These are phyloP conservation scores for Luperina testacea DNA, from an alignment of 2,888 invertebrate species.

Conservation along the genomic window DNA sequence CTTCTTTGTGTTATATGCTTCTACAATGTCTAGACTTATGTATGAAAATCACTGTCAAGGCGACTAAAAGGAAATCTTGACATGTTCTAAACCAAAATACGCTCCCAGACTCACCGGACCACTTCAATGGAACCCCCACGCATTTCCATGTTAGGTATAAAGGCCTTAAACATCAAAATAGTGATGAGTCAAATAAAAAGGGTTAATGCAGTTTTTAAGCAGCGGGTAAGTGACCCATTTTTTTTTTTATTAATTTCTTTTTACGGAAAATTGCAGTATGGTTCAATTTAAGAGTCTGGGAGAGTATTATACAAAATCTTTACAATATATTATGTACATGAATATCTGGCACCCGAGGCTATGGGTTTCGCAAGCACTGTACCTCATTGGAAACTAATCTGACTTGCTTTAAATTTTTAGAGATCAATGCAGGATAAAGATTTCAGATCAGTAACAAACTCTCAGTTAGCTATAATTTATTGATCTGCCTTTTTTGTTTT, in stretches of 20 bases:
- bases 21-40: slow-evolving; percentile 12
- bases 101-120: no score
- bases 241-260: no score
- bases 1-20: slow-evolving; percentile 39
- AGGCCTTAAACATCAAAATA: not conserved
- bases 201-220: not conserved
- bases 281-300: not conserved
- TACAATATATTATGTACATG: not conserved
- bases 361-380: not conserved
- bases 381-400: not conserved
- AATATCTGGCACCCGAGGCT: not conserved
- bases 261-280: not conserved
- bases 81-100: not conserved
- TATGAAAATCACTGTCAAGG: slow-evolving; percentile 24
- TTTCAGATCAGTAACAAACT: not conserved
- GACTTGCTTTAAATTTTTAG: not conserved
- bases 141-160: no score
- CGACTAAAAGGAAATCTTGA: slow-evolving; percentile 8
- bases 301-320: not conserved
- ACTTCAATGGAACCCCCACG: not conserved
- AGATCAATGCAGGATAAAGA: not conserved
- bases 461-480: no score
- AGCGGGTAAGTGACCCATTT: not conserved
- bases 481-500: not conserved
- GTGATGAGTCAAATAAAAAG: not conserved